Conservation (phyloP, 2,797 vertebrate species). For the Centropyge bicolor region DNA sequence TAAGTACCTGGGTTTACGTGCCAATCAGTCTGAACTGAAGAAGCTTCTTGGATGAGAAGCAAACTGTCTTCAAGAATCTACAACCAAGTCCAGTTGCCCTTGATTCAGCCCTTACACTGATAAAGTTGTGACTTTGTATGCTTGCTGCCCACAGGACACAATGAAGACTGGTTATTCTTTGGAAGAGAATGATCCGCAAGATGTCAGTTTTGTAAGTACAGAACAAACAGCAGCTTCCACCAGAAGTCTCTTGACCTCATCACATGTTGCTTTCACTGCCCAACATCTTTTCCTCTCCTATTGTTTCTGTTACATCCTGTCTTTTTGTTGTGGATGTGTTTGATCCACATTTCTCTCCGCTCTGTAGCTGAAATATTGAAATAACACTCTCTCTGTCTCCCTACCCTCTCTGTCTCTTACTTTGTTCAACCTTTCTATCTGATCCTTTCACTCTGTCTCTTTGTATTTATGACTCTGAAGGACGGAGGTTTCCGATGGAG, state of each 20-base stretch:
- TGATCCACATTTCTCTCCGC: slow-evolving; percentile 21
- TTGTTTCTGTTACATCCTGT: slow-evolving; percentile 54
- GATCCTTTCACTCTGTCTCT: neutral
- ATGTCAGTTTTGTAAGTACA: slow-evolving; percentile 73
- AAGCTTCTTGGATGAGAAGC: too few relatives aligned
- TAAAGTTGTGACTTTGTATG: neutral
- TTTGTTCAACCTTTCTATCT: neutral
- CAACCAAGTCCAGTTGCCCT: too few relatives aligned
- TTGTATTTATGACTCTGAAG: slow-evolving; percentile 23
- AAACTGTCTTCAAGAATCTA: too few relatives aligned
- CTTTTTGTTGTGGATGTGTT: slow-evolving; percentile 19
- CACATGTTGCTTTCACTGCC: slow-evolving; percentile 19
- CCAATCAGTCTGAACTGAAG: too few relatives aligned
- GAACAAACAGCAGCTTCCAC: slow-evolving; percentile 17
- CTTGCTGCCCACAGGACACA: slow-evolving; percentile 43
- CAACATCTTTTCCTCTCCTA: slow-evolving; percentile 25
- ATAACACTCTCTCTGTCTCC: neutral
- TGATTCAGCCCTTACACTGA: neutral
- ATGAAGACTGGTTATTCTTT: slow-evolving; percentile 62
- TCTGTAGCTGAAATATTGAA: neutral
- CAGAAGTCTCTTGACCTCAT: neutral
- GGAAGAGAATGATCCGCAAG: slow-evolving; percentile 8
- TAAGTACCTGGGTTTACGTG: too few relatives aligned
- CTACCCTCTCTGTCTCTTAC: neutral
- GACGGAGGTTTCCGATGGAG: slow-evolving; percentile 23